Percentiles rank a stretch among this genome's conserved stretches.
Evolutionary conservation across 2,888 invertebrate species (phyloP).

Genomic region (Spilosoma lubricipeda): DNA sequence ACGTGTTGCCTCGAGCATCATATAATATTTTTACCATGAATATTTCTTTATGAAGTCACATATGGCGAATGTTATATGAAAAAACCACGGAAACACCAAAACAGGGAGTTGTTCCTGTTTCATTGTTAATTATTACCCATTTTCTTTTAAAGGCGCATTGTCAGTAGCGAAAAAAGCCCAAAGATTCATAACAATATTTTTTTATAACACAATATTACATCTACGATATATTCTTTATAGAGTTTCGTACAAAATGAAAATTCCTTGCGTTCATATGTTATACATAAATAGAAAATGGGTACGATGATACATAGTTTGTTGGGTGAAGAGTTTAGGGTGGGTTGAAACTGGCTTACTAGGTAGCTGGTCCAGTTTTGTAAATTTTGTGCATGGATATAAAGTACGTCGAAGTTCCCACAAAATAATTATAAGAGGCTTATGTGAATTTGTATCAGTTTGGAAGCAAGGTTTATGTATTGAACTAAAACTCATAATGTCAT

Average conservation of each 20-base stretch:
- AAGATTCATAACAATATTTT: slow-evolving; percentile 2
- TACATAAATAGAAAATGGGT: too few relatives aligned
- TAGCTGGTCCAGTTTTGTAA: slow-evolving; percentile 1
- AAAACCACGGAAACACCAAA: background rate
- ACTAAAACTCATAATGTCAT: too few relatives aligned
- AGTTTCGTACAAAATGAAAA: slow-evolving; percentile 23
- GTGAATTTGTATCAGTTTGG: background rate
- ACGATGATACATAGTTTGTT: slow-evolving; percentile 30
- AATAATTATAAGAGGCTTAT: background rate
- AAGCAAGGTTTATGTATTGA: background rate
- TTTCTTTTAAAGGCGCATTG: background rate
- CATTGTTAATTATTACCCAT: slow-evolving; percentile 6
- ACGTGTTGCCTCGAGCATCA: background rate
- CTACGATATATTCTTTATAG: slow-evolving; percentile 13
- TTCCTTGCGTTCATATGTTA: slow-evolving; percentile 25
- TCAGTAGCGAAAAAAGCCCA: background rate
- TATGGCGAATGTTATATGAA: background rate
- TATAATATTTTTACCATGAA: background rate
- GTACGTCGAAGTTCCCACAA: background rate
- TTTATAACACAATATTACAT: slow-evolving; percentile 7
- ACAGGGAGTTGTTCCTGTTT: background rate
- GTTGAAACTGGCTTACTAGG: slow-evolving; percentile 29
- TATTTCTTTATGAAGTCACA: background rate
- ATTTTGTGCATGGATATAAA: slow-evolving; percentile 4
- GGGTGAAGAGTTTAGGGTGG: slow-evolving; percentile 30